Conservation (phyloP, 2,888 invertebrate species). For the Iphiclides podalirius region DNA sequence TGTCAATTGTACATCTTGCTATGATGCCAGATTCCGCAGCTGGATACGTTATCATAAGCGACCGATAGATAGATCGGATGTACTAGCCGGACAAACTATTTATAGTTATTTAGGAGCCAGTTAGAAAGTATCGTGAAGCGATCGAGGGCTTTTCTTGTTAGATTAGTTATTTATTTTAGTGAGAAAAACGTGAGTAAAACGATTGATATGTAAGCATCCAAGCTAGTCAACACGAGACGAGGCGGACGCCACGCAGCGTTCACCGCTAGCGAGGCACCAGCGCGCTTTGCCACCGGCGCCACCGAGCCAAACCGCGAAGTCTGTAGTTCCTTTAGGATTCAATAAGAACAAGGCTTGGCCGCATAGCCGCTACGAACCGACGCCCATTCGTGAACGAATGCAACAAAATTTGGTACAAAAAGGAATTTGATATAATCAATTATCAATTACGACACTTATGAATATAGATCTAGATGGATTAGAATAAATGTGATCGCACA, state of each 20-base stretch:
- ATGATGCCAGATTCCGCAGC: slow-evolving; percentile 25
- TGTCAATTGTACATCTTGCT: slow-evolving; percentile 46
- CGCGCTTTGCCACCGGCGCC: slow-evolving; percentile 60
- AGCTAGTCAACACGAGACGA: slow-evolving; percentile 71
- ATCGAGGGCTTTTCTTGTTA: slow-evolving; percentile 55
- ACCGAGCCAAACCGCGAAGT: slow-evolving; percentile 42
- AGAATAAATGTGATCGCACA: slow-evolving; percentile 65
- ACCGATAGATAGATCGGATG: slow-evolving; percentile 50
- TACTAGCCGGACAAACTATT: slow-evolving; percentile 75
- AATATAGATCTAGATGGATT: slow-evolving; percentile 51
- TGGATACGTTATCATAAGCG: slow-evolving; percentile 45
- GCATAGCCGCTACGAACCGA: slow-evolving; percentile 26
- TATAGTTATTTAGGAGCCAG: slow-evolving; percentile 52
- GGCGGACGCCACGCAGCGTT: slow-evolving; percentile 27
- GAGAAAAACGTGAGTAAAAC: slow-evolving; percentile 60
- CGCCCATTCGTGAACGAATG: slow-evolving; percentile 30
- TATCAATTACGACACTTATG: slow-evolving; percentile 51
- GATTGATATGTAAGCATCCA: slow-evolving; percentile 69
- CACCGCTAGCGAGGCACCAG: slow-evolving; percentile 45
- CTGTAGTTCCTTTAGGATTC: slow-evolving; percentile 45
- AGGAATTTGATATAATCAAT: slow-evolving; percentile 58
- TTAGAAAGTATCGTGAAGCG: slow-evolving; percentile 53
- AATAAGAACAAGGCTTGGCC: slow-evolving; percentile 34
- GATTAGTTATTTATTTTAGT: slow-evolving; percentile 78
- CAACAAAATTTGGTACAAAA: slow-evolving; percentile 68